A percentile compares a stretch with the other conserved stretches of the same genome.
Evolutionary conservation across 2,888 invertebrate species (phyloP).

Genomic region (Leptinotarsa juncta): DNA sequence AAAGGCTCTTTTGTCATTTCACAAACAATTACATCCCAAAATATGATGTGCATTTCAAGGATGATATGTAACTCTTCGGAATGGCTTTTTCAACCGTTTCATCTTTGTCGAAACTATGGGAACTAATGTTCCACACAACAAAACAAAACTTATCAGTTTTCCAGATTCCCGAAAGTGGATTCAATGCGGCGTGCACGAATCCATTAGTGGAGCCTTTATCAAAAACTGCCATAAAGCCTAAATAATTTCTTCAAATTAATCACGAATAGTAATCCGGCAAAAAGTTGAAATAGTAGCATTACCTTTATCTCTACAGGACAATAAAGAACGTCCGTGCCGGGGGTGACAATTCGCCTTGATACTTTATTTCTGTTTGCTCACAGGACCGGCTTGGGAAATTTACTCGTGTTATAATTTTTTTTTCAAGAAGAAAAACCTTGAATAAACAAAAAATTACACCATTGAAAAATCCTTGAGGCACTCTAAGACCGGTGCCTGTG

Average conservation of each 20-base stretch:
- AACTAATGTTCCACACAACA: constrained; percentile 36
- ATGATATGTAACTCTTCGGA: constrained; percentile 19
- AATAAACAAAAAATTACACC: too few relatives aligned
- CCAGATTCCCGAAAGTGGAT: constrained; percentile 37
- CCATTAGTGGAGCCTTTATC: constrained; percentile 39
- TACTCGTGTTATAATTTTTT: neutral
- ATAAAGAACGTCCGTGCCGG: constrained; percentile 54
- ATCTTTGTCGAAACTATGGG: constrained; percentile 31
- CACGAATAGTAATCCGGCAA: constrained; percentile 35
- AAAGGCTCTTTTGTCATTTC: neutral
- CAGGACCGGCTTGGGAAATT: constrained; percentile 10
- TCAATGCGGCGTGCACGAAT: constrained; percentile 41
- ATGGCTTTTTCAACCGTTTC: constrained; percentile 28
- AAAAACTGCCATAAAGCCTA: constrained; percentile 45
- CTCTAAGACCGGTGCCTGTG: too few relatives aligned
- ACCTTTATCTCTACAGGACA: constrained; percentile 54
- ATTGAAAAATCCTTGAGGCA: too few relatives aligned
- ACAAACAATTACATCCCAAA: neutral
- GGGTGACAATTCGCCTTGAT: constrained; percentile 55
- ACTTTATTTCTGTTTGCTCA: constrained; percentile 44
- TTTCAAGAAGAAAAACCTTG: neutral
- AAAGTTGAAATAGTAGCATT: constrained; percentile 46
- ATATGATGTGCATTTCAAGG: neutral
- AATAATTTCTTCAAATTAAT: constrained; percentile 48
- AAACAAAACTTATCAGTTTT: constrained; percentile 39